These are phyloP conservation scores for Blastomussa wellsi DNA, from an alignment of 92 coral and sea anemone species.

Conservation along the genomic window DNA sequence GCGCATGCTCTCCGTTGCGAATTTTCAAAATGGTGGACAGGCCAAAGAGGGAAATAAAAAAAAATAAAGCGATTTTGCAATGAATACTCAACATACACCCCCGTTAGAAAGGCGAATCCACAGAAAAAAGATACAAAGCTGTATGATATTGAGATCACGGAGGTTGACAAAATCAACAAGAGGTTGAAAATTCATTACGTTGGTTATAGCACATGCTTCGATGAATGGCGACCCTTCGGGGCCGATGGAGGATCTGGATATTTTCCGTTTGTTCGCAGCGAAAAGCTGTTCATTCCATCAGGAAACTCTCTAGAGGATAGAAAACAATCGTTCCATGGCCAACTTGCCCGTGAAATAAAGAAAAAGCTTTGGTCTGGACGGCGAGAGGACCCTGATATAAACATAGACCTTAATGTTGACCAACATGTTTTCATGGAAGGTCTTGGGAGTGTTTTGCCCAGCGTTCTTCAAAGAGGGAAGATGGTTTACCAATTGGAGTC, in stretches of 20 bases:
- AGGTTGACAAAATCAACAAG: constrained; percentile 51
- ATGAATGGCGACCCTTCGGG: constrained; percentile 58
- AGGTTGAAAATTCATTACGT: constrained; percentile 55
- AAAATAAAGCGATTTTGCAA: constrained; percentile 35
- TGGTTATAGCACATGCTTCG: constrained; percentile 39
- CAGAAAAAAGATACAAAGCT: constrained; percentile 38
- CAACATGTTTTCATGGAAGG: too few species aligned
- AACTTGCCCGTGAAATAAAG: too few species aligned
- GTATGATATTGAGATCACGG: constrained; percentile 51
- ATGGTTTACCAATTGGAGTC: too few species aligned
- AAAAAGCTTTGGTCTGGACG: too few species aligned
- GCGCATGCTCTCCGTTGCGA: constrained; percentile 17
- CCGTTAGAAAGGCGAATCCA: constrained; percentile 31
- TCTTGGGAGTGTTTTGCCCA: too few species aligned
- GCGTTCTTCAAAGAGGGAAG: too few species aligned
- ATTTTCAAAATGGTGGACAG: constrained; percentile 51
- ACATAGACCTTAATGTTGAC: too few species aligned
- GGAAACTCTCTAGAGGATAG: constrained; percentile 40
- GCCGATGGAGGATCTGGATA: constrained; percentile 29
- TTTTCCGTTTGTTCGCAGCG: constrained; percentile 34
- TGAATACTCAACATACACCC: constrained; percentile 23
- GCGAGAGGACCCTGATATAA: too few species aligned
- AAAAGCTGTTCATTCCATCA: constrained; percentile 32
- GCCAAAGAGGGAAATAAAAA: constrained; percentile 38
- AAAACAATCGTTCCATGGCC: too few species aligned